A percentile compares a stretch with the other conserved stretches of the same genome.
Conservation (phyloP, 2,888 invertebrate genomes). For the Parasteatoda lunata region DNA sequence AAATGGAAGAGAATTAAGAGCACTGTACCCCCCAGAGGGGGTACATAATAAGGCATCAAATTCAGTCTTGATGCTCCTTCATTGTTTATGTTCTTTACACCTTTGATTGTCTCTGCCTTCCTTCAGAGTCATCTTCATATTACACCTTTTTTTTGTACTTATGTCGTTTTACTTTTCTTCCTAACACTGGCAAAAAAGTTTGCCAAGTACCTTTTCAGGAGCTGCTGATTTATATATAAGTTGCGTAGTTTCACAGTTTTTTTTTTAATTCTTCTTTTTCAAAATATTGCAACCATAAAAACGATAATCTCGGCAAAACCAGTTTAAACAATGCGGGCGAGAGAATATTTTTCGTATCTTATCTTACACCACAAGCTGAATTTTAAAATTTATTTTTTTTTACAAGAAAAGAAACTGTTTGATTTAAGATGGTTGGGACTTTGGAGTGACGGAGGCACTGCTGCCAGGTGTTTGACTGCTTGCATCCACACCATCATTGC, state of each 20-base stretch:
- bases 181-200: conserved; percentile 41
- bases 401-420: conserved; percentile 30
- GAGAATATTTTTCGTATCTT: conserved; percentile 15
- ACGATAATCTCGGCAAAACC: conserved; percentile 40
- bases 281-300: conserved; percentile 39
- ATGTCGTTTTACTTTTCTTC: conserved; percentile 1
- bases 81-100: conserved; percentile 16
- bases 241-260: conserved; percentile 1
- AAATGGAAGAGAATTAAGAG: conserved; percentile 68
- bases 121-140: conserved; percentile 15
- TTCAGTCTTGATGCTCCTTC: conserved; percentile 62
- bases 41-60: conserved; percentile 56
- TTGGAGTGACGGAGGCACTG: conserved; percentile 55
- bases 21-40: conserved; percentile 36
- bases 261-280: conserved; percentile 11
- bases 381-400: neutral
- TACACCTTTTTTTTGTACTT: conserved; percentile 48
- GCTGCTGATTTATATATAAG: conserved; percentile 34
- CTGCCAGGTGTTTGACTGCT: conserved; percentile 61
- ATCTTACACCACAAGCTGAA: conserved; percentile 25
- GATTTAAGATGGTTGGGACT: conserved; percentile 68
- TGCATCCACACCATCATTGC: conserved; percentile 65
- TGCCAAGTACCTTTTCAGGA: conserved; percentile 54
- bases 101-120: conserved; percentile 63
- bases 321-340: conserved; percentile 35